A percentile compares a stretch with the other conserved stretches of the same genome.
These are phyloP conservation scores for Dorcus parallelipipedus DNA, from an alignment of 2,888 invertebrate genomes.

Conservation along the genomic window DNA sequence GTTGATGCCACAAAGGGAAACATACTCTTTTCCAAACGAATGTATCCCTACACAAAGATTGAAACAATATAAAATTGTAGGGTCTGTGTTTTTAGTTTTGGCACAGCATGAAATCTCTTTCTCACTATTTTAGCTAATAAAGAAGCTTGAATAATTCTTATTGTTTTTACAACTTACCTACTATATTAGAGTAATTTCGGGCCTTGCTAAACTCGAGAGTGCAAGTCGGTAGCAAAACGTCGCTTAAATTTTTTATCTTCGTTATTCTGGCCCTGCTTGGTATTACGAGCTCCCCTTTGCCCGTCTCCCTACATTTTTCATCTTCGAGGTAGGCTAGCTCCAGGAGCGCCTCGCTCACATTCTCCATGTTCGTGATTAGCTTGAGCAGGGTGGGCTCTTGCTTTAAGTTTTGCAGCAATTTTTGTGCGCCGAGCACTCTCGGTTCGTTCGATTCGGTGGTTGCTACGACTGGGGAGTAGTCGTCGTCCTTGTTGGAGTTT, in stretches of 20 bases:
- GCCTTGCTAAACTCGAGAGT: constrained; percentile 61
- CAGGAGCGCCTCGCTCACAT: constrained; percentile 60
- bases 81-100: too few relatives aligned
- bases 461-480: constrained; percentile 31
- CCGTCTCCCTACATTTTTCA: constrained; percentile 30
- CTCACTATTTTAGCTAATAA: constrained; percentile 3
- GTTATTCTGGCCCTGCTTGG: constrained; percentile 55
- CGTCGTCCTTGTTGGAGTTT: constrained; percentile 62
- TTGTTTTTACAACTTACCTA: constrained; percentile 51
- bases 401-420: constrained; percentile 52
- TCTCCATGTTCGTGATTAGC: constrained; percentile 62
- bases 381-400: constrained; percentile 36
- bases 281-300: constrained; percentile 46
- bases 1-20: constrained; percentile 81
- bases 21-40: constrained; percentile 63
- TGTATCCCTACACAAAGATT: constrained; percentile 56
- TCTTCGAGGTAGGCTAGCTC: constrained; percentile 53
- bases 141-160: not conserved
- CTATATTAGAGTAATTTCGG: constrained; percentile 60
- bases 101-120: too few relatives aligned
- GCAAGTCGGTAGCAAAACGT: constrained; percentile 68
- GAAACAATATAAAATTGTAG: constrained; percentile 15
- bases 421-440: constrained; percentile 56
- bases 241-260: constrained; percentile 58
- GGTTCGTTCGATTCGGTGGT: constrained; percentile 46